Base-by-base conservation (phyloP, 2,888 invertebrate genomes). In the Tetanocera ferruginea region DNA sequence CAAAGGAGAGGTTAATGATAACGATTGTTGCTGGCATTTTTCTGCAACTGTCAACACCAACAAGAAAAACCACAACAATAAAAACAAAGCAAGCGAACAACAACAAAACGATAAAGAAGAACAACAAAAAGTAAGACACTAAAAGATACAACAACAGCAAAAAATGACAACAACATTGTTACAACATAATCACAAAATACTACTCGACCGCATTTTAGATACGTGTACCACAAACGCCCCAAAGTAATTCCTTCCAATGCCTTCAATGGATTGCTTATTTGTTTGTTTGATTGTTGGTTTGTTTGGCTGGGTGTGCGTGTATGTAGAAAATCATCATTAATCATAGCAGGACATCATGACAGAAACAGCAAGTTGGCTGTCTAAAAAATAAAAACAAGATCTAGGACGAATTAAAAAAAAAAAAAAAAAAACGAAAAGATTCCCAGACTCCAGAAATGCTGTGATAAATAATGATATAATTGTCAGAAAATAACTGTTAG, bases 321-420 rank as follows among this genome's bases (percentile, higher is more conserved):
- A n/a, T 43, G 43, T 43, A 43, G 43, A 43, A 43, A 43, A 75
- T 28, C 74, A 70, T 80, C 76, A 80, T 80, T 79, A 80, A 78
- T 80, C 79, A 78, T 78, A 79, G 79, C 80, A 78, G 79, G 77
- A 79, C 75, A 78, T 76, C 80, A 79, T 67, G 77, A 78, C 71
- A 79, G 19, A 25, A 76, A 79, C 79, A 77, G 64, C 80, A 74
- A 77, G 64, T 43, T 43, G 43, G 43, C 43, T 43, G 43, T 43
- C 43, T 43, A 43, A 43, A 43, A 43, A 43, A 43, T 43, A 11
- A 3, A 43, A 43, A 43, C 43, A 43, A 43, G 14, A 43, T 1
- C 1, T 11, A 43, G 43, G 14, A 64, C 34, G 11, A 34, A 77
- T 66, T 71, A 51, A 11, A 51, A 77, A 78, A 25, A 60, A 31